A percentile compares a stretch with the other conserved stretches of the same genome.
These are phyloP conservation scores for Diglossa cyanea DNA, from an alignment of 2,797 vertebrate genomes.

Conservation along the genomic window DNA sequence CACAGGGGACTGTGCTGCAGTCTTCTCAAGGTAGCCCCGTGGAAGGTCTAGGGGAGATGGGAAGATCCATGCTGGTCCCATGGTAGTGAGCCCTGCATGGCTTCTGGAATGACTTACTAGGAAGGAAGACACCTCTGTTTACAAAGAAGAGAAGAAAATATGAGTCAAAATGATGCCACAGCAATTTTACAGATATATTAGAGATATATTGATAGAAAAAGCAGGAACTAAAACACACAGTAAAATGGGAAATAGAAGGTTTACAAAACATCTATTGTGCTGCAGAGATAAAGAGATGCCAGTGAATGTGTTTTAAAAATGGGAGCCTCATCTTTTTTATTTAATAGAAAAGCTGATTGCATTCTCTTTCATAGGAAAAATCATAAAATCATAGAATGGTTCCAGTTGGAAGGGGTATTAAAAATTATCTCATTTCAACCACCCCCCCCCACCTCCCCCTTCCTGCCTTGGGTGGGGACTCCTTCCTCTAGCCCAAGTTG, in stretches of 20 bases:
- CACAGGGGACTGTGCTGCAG: not conserved
- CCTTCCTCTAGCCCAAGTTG: not conserved
- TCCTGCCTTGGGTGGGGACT: not conserved
- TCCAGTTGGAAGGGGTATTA: not conserved
- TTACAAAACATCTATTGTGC: not conserved
- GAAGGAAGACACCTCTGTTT: not conserved
- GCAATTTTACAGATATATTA: not conserved
- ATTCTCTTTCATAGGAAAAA: not conserved
- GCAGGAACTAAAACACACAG: not conserved
- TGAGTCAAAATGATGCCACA: not conserved
- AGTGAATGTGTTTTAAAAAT: not conserved
- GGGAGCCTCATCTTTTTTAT: not conserved
- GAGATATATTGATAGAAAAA: not conserved
- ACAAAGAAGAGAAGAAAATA: not conserved
- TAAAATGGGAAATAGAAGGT: not conserved
- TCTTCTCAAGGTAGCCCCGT: not conserved
- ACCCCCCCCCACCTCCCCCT: too few relatives aligned
- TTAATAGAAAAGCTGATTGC: slow-evolving; percentile 11
- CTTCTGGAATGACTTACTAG: not conserved
- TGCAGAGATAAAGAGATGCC: not conserved
- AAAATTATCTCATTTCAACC: not conserved
- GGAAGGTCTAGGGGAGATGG: not conserved
- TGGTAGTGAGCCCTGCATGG: not conserved
- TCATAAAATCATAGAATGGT: not conserved
- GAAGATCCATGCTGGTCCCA: not conserved